Evolutionary conservation across 2,888 invertebrate species (phyloP).

Genomic region (Drosophila yooni): DNA sequence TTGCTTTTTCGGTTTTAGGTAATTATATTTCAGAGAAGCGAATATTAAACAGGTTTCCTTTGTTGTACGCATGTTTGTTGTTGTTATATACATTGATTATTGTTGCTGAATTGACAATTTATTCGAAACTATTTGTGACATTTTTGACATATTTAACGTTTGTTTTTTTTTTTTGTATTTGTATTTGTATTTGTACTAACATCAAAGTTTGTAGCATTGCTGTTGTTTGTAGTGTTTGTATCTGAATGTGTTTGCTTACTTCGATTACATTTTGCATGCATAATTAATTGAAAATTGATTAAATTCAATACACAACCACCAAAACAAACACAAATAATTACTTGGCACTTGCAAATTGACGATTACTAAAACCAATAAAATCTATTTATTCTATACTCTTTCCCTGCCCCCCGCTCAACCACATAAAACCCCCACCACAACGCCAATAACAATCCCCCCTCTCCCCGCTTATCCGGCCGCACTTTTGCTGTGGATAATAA

Average conservation of each 20-base stretch:
- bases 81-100: conserved; percentile 1
- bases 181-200: conserved; percentile 14
- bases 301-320: conserved; percentile 10
- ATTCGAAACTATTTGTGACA: background rate
- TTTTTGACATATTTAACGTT: conserved; percentile 5
- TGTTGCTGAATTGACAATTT: conserved; percentile 12
- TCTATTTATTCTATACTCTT: conserved; percentile 26
- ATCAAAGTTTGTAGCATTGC: conserved; percentile 12
- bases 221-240: conserved; percentile 20
- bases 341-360: conserved; percentile 9
- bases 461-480: conserved; percentile 14
- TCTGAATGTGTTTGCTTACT: conserved; percentile 29
- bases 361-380: conserved; percentile 48
- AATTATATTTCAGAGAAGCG: background rate
- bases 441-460: background rate
- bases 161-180: conserved; percentile 5
- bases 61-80: conserved; percentile 22
- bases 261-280: conserved; percentile 57
- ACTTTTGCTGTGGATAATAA: conserved; percentile 23
- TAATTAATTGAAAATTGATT: conserved; percentile 53
- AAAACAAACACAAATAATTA: conserved; percentile 29
- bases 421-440: background rate
- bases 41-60: background rate
- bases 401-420: conserved; percentile 2
- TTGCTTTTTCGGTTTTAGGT: background rate